phyloP scores from a whole-genome alignment of 2,797 vertebrate species.

The Nyctalus aviator region DNA sequence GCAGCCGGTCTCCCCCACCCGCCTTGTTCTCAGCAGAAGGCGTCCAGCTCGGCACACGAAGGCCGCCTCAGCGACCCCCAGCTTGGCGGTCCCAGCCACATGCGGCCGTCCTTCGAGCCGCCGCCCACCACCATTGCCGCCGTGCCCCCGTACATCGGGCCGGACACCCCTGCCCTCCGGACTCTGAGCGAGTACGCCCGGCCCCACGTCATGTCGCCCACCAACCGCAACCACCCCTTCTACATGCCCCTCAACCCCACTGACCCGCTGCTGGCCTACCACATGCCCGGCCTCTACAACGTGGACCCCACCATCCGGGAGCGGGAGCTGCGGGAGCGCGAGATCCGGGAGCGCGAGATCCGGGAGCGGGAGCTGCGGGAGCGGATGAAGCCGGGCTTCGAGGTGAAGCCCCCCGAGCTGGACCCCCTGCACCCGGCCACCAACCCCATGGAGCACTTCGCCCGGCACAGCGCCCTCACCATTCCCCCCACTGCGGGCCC shows the following conservation, averaged over 20 bases:
- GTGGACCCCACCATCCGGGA: constrained; percentile 96
- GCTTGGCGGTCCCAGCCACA: constrained; percentile 93
- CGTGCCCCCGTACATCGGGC: constrained; percentile 97
- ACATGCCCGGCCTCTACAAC: constrained; percentile 97
- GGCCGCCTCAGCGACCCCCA: constrained; percentile 93
- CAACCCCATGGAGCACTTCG: constrained; percentile 99
- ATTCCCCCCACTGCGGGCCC: constrained; percentile 94
- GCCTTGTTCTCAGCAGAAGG: constrained; percentile 90
- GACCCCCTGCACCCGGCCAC: constrained; percentile 96
- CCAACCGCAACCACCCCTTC: constrained; percentile 98
- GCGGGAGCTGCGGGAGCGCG: constrained; percentile 95
- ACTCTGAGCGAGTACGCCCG: constrained; percentile 99
- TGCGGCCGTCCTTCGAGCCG: constrained; percentile 94
- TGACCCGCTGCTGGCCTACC: constrained; percentile 96
- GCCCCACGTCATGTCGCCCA: constrained; percentile 99
- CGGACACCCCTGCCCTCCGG: constrained; percentile 96
- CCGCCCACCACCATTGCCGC: constrained; percentile 97
- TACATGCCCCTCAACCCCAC: constrained; percentile 97
- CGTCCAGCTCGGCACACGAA: constrained; percentile 95
- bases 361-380: constrained; percentile 96
- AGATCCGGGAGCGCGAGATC: constrained; percentile 95
- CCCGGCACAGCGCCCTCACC: constrained; percentile 96
- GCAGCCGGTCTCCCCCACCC: not conserved
- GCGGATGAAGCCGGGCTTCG: constrained; percentile 98
- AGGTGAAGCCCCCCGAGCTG: constrained; percentile 98